Evolutionary conservation across 2,888 invertebrate genomes (phyloP).

Genomic region (Brachynemurus nebulosus): DNA sequence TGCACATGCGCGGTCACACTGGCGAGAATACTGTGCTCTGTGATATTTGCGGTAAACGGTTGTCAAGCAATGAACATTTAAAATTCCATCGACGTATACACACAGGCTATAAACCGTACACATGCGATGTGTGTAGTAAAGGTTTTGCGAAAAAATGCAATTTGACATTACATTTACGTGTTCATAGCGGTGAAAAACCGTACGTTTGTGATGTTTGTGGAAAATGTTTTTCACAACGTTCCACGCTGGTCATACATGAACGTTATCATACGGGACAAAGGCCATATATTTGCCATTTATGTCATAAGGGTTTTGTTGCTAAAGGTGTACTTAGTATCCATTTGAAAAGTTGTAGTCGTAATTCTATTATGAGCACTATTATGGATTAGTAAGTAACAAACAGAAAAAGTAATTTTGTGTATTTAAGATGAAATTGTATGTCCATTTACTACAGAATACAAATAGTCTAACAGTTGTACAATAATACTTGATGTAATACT

Average conservation of each 20-base stretch:
- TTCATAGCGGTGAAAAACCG: constrained; percentile 47
- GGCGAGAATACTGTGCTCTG: constrained; percentile 37
- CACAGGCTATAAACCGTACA: constrained; percentile 36
- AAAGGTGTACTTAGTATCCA: constrained; percentile 48
- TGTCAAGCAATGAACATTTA: constrained; percentile 37
- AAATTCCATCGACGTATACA: constrained; percentile 39
- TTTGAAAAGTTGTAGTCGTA: constrained; percentile 35
- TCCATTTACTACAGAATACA: background rate
- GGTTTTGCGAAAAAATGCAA: constrained; percentile 46
- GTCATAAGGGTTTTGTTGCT: constrained; percentile 46
- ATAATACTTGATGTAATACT: background rate
- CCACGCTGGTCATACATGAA: constrained; percentile 45
- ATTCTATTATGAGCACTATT: constrained; percentile 12
- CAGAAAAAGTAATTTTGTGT: background rate
- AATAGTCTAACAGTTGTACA: background rate
- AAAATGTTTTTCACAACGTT: constrained; percentile 46
- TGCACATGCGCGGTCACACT: constrained; percentile 35
- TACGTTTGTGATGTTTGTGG: constrained; percentile 45
- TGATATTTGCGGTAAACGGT: constrained; percentile 42
- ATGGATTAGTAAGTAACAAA: constrained; percentile 4
- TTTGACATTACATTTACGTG: constrained; percentile 43
- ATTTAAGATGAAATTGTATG: background rate
- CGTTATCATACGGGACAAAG: constrained; percentile 45
- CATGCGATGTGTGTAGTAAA: constrained; percentile 31
- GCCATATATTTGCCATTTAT: constrained; percentile 42